Percentiles rank a stretch among this genome's conserved stretches.
Conservation (phyloP, 2,113 vertebrate species). For the Myanophis thanlyinensis region DNA sequence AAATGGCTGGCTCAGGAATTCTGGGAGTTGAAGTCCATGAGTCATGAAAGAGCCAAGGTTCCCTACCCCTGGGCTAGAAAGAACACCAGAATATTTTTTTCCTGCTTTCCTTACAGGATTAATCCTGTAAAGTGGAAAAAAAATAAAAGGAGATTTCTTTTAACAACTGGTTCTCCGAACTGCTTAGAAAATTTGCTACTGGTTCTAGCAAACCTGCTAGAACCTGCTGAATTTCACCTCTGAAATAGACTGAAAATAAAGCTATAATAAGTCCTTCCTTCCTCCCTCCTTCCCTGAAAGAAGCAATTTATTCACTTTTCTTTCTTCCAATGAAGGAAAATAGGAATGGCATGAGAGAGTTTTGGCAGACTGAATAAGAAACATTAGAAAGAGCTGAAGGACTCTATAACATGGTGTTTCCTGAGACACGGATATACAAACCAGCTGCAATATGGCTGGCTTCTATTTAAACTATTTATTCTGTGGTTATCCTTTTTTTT, state of each 20-base stretch:
- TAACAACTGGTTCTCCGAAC: no score
- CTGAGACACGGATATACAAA: neutral
- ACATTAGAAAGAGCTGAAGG: neutral
- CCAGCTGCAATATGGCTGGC: neutral
- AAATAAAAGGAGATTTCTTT: no score
- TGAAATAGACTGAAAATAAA: neutral
- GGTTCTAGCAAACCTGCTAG: no score
- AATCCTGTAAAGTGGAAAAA: no score
- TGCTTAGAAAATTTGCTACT: no score
- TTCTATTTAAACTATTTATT: constrained; percentile 12
- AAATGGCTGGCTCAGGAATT: no score
- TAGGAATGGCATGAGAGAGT: neutral
- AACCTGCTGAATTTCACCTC: no score
- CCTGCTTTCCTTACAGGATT: no score
- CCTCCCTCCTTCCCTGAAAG: neutral
- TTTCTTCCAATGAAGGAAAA: neutral
- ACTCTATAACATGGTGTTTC: neutral
- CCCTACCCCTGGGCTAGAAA: no score
- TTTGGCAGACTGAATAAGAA: neutral
- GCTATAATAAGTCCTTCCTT: neutral
- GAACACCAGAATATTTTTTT: no score
- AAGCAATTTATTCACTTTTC: neutral
- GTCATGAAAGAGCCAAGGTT: no score
- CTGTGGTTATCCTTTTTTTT: neutral
- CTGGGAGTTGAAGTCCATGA: no score